These are phyloP conservation scores for Athrips mouffetella DNA, from an alignment of 2,888 invertebrate species.

Conservation along the genomic window DNA sequence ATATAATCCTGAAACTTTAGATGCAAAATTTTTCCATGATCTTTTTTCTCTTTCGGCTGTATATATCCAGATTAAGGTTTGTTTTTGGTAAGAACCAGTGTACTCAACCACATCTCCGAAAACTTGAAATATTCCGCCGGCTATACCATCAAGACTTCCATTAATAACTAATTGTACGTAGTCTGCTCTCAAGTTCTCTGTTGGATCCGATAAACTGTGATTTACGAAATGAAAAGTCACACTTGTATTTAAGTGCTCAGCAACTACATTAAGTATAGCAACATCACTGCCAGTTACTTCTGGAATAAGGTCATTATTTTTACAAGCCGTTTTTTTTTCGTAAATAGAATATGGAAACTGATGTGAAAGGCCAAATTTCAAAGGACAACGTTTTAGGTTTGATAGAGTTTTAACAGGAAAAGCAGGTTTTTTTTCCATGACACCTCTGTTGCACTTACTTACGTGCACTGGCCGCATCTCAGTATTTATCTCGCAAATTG, in stretches of 20 bases:
- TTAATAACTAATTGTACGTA: slow-evolving; percentile 46
- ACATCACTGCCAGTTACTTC: slow-evolving; percentile 46
- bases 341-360: slow-evolving; percentile 47
- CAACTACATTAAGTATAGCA: slow-evolving; percentile 51
- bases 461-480: slow-evolving; percentile 27
- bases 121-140: slow-evolving; percentile 54
- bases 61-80: slow-evolving; percentile 53
- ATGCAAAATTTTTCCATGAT: slow-evolving; percentile 48
- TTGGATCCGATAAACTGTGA: slow-evolving; percentile 38
- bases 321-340: slow-evolving; percentile 31
- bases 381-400: slow-evolving; percentile 49
- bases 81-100: slow-evolving; percentile 52
- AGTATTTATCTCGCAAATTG: slow-evolving; percentile 34
- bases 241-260: slow-evolving; percentile 46
- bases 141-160: slow-evolving; percentile 51
- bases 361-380: slow-evolving; percentile 47
- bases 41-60: slow-evolving; percentile 39
- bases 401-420: slow-evolving; percentile 41
- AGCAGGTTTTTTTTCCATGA: slow-evolving; percentile 22
- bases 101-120: slow-evolving; percentile 53
- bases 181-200: slow-evolving; percentile 24
- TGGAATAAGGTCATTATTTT: slow-evolving; percentile 38
- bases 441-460: slow-evolving; percentile 40
- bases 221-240: slow-evolving; percentile 41
- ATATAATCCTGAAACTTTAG: slow-evolving; percentile 45